phyloP scores from a whole-genome alignment of 2,113 vertebrate genomes.

The Athene noctua region DNA sequence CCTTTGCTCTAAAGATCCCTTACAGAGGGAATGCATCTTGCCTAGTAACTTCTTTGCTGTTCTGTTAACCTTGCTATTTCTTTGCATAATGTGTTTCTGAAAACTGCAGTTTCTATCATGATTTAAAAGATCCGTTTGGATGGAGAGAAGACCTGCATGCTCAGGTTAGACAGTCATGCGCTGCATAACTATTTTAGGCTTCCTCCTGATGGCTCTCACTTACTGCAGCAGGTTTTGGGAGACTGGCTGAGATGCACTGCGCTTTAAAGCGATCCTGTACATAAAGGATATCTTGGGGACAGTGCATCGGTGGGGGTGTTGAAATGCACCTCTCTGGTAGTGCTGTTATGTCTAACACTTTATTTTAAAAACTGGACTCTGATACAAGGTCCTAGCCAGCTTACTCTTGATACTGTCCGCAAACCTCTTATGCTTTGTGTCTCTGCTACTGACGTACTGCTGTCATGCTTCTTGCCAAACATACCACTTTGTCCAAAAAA shows the following conservation, averaged over 20 bases:
- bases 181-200: constrained; percentile 1
- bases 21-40: not conserved
- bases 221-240: not conserved
- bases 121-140: not conserved
- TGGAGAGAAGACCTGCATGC: not conserved
- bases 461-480: not conserved
- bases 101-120: not conserved
- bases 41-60: not conserved
- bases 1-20: not conserved
- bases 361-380: not conserved
- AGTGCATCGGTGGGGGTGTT: not conserved
- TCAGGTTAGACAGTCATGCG: not conserved
- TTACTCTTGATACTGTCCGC: not conserved
- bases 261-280: not conserved
- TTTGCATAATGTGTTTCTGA: constrained; percentile 13
- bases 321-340: not conserved
- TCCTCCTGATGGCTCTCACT: not conserved
- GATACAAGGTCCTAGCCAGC: not conserved
- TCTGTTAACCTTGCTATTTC: not conserved
- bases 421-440: not conserved
- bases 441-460: not conserved
- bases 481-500: not conserved
- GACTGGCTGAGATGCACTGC: not conserved
- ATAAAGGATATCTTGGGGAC: not conserved
- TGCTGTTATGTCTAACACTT: not conserved